These are phyloP conservation scores for Cynopterus brachyotis DNA, from an alignment of 2,113 vertebrate species.

Conservation along the genomic window DNA sequence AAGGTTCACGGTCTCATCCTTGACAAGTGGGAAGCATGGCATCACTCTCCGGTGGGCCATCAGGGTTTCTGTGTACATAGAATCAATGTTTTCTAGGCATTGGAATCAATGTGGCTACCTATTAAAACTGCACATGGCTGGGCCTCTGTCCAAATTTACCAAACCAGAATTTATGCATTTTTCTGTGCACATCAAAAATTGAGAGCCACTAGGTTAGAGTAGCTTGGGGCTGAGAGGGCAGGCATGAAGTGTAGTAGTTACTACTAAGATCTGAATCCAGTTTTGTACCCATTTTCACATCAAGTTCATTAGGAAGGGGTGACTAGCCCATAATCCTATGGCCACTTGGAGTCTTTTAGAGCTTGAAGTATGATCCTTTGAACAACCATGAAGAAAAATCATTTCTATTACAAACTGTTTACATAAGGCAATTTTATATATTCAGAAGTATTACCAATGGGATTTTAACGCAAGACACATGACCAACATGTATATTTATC, in stretches of 20 bases:
- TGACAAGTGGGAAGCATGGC: neutral
- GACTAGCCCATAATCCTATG: too few species aligned
- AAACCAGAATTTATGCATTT: neutral
- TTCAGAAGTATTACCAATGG: neutral
- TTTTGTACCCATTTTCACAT: neutral
- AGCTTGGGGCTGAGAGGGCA: too few species aligned
- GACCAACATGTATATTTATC: neutral
- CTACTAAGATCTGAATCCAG: neutral
- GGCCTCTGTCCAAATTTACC: neutral
- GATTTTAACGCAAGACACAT: neutral
- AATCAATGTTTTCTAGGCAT: neutral
- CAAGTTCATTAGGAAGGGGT: neutral
- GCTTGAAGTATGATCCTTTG: neutral
- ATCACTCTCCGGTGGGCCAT: neutral
- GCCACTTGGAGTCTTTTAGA: neutral
- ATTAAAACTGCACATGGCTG: neutral
- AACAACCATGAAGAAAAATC: neutral
- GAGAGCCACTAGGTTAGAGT: neutral
- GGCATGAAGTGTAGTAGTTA: neutral
- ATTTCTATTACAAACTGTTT: neutral
- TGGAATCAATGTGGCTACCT: neutral
- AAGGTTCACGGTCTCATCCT: neutral
- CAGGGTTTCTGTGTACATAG: neutral
- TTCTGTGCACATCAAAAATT: neutral
- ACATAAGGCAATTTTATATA: neutral